phyloP scores from a whole-genome alignment of 1,140 invertebrate genomes.

The Gryon sp. region DNA sequence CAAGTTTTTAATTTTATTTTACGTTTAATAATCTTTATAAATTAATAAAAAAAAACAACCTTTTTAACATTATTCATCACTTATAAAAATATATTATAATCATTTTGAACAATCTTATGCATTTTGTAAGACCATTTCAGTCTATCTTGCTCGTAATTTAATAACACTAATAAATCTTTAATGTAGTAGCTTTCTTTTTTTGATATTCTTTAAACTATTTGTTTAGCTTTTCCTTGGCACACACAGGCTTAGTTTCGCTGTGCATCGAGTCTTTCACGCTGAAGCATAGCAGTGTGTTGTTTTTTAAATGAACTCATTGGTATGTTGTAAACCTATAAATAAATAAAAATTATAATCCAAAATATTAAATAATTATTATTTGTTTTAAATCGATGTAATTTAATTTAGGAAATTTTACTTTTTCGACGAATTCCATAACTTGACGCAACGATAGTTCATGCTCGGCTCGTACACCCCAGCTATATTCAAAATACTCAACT shows the following conservation, averaged over 20 bases:
- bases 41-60: no score
- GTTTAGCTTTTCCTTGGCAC: not conserved
- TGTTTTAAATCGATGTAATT: not conserved
- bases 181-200: no score
- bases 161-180: no score
- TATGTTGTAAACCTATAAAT: slow-evolving; percentile 62
- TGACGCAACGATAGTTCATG: slow-evolving; percentile 60
- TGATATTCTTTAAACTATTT: not conserved
- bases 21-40: no score
- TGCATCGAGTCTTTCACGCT: slow-evolving; percentile 28
- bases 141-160: no score
- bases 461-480: slow-evolving; percentile 68
- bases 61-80: no score
- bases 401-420: no score
- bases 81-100: no score
- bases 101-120: no score
- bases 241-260: not conserved
- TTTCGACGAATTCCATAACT: slow-evolving; percentile 65
- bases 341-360: no score
- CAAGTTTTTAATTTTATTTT: no score
- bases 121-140: no score
- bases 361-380: not conserved
- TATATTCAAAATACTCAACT: slow-evolving; percentile 42
- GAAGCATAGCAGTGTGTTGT: slow-evolving; percentile 59
- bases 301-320: slow-evolving; percentile 40